Evolutionary conservation across 53 echinoderm and acorn worm genomes (phyloP).

Genomic region (Zoroaster sp.): DNA sequence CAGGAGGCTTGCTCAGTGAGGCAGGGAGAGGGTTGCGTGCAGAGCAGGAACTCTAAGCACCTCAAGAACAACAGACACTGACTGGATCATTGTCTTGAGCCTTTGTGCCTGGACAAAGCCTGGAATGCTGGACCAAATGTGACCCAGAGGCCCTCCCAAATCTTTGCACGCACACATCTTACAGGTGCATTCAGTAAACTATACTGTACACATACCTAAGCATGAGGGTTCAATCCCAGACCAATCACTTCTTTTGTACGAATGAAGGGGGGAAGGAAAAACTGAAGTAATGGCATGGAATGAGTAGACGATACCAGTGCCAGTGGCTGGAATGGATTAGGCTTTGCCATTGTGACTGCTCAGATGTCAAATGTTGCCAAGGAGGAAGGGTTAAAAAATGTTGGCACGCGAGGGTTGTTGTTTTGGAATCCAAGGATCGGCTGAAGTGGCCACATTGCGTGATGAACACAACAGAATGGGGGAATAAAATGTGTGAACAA

Average conservation of each 20-base stretch:
- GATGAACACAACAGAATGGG: background rate
- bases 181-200: constrained; percentile 33
- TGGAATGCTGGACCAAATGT: constrained; percentile 26
- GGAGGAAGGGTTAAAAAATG: background rate
- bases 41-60: constrained; percentile 54
- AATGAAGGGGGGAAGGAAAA: background rate
- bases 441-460: background rate
- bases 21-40: constrained; percentile 25
- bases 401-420: background rate
- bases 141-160: background rate
- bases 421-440: background rate
- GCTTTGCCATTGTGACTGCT: background rate
- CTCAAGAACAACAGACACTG: constrained; percentile 40
- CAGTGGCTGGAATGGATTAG: background rate
- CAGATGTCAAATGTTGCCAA: background rate
- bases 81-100: constrained; percentile 30
- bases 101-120: constrained; percentile 34
- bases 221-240: background rate
- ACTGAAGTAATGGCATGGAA: background rate
- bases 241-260: background rate
- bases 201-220: background rate
- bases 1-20: constrained; percentile 4
- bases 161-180: constrained; percentile 26
- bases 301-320: background rate
- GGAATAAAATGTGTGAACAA: background rate